A percentile compares a stretch with the other conserved stretches of the same genome.
Conservation (phyloP, 2,113 vertebrate species). For the Galemys pyrenaicus region DNA sequence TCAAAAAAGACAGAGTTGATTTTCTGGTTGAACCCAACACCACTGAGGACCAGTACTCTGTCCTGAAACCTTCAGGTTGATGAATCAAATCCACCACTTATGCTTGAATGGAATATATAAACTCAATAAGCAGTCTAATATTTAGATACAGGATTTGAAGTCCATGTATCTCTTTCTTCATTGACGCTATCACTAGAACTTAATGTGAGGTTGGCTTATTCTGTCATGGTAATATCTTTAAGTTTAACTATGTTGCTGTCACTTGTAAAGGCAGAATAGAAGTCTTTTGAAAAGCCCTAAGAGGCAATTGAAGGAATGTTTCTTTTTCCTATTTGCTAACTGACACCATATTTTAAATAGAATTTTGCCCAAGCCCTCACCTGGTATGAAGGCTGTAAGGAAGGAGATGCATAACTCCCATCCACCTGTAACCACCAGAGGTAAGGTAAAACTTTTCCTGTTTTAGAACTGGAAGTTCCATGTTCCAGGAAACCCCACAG, state of each 20-base stretch:
- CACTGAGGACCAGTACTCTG: neutral
- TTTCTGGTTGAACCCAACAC: neutral
- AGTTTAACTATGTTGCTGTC: neutral
- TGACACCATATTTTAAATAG: neutral
- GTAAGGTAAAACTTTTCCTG: neutral
- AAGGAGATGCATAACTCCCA: neutral
- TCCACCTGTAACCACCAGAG: neutral
- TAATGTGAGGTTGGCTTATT: neutral
- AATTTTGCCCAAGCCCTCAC: neutral
- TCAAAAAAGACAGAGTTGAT: neutral
- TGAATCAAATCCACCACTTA: neutral
- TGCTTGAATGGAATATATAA: neutral
- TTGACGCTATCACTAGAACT: neutral
- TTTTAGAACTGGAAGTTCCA: neutral
- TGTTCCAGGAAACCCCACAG: neutral
- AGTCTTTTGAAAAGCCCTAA: neutral
- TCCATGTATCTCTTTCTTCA: neutral
- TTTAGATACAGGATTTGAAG: neutral
- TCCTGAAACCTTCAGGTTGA: neutral
- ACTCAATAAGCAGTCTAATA: neutral
- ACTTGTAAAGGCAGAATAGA: neutral
- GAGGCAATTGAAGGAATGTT: neutral
- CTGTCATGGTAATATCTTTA: neutral
- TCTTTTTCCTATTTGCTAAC: neutral
- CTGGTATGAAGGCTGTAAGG: neutral